phyloP scores from a whole-genome alignment of 2,113 vertebrate genomes.

The Perccottus glenii region DNA sequence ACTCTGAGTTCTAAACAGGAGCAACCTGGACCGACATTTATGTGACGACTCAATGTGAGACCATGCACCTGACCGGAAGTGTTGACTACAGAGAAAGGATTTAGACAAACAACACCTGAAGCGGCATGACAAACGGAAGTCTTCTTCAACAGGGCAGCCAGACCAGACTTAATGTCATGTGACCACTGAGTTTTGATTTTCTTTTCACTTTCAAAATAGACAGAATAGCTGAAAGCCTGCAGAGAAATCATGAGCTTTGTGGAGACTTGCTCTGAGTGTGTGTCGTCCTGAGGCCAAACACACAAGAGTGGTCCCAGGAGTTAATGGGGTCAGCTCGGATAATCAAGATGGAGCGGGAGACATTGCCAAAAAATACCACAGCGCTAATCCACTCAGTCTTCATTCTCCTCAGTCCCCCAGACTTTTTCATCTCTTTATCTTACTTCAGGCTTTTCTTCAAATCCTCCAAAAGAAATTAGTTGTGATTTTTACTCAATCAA shows the following conservation, averaged over 20 bases:
- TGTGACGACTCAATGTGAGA: no score
- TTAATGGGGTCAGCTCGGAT: conserved; percentile 28
- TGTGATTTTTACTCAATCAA: background rate
- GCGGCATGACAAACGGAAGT: no score
- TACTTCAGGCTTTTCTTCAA: background rate
- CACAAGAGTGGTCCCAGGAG: background rate
- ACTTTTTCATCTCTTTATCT: background rate
- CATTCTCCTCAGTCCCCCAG: background rate
- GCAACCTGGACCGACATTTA: no score
- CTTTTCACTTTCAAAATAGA: no score
- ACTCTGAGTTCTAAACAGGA: no score
- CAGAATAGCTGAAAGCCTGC: background rate
- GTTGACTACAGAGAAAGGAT: no score
- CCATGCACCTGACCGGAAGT: no score
- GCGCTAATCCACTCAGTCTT: conserved; percentile 22
- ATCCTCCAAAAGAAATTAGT: background rate
- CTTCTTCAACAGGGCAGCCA: no score
- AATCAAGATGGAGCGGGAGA: conserved; percentile 35
- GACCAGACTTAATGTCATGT: no score
- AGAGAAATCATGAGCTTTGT: conserved; percentile 4
- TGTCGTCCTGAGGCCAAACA: conserved; percentile 9
- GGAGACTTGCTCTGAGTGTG: conserved; percentile 11
- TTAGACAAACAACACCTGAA: no score
- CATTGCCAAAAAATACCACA: conserved; percentile 6
- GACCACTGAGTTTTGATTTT: no score